Percentiles rank a stretch among this genome's conserved stretches.
phyloP scores from a whole-genome alignment of 2,888 invertebrate species.

The Caenorhabditis sulstoni region DNA sequence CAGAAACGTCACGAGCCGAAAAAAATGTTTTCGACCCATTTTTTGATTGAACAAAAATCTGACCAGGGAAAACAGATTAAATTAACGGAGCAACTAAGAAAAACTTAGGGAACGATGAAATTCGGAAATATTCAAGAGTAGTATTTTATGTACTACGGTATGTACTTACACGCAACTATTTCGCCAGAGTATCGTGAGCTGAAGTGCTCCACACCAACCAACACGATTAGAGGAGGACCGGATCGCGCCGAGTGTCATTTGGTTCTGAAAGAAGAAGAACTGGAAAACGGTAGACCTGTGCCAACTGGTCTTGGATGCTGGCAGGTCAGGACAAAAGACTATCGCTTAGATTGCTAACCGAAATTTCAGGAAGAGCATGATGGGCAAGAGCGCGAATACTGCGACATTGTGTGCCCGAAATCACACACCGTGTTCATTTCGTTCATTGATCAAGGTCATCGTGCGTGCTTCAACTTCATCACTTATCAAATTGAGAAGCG shows the following conservation, averaged over 20 bases:
- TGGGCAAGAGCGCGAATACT: conserved; percentile 78
- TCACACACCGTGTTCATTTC: conserved; percentile 78
- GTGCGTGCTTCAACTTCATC: conserved; percentile 79
- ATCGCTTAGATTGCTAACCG: background rate
- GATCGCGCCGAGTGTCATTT: conserved; percentile 75
- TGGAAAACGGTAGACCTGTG: conserved; percentile 74
- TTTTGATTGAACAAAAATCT: too few relatives aligned
- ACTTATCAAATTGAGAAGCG: conserved; percentile 78
- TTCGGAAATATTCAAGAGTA: too few relatives aligned
- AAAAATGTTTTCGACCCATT: too few relatives aligned
- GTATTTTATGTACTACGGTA: too few relatives aligned
- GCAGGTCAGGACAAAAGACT: conserved; percentile 53
- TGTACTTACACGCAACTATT: too few relatives aligned
- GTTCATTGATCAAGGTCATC: conserved; percentile 74
- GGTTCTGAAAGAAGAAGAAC: conserved; percentile 76
- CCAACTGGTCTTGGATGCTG: conserved; percentile 78
- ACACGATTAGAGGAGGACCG: conserved; percentile 74
- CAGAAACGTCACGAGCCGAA: background rate
- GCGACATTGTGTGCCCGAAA: conserved; percentile 79
- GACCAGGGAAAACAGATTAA: too few relatives aligned
- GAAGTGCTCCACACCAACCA: conserved; percentile 78
- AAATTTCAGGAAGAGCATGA: conserved; percentile 73
- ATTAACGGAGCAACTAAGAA: too few relatives aligned
- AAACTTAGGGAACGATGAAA: too few relatives aligned
- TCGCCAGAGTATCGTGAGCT: conserved; percentile 76